These are phyloP conservation scores for Empidonax alnorum DNA, from an alignment of 2,113 vertebrate genomes.

Conservation along the genomic window DNA sequence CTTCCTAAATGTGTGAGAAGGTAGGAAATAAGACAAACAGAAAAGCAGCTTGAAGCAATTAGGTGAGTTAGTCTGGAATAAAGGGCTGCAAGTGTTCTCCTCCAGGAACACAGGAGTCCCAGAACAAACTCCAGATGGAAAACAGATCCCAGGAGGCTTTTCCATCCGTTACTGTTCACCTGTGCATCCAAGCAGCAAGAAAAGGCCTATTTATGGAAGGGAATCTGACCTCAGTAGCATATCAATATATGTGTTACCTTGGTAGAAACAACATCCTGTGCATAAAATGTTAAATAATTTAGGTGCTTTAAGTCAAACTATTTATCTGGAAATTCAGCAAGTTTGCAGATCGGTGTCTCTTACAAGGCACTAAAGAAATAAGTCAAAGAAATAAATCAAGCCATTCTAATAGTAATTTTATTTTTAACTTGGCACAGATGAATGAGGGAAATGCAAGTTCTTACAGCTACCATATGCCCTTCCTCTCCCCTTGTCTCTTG, in stretches of 20 bases:
- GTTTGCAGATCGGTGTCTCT: background rate
- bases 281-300: background rate
- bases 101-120: background rate
- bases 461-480: background rate
- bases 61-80: background rate
- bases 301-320: background rate
- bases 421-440: background rate
- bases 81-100: background rate
- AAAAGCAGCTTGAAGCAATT: constrained; percentile 14
- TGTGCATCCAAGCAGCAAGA: background rate
- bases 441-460: background rate
- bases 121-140: background rate
- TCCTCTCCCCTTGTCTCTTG: background rate
- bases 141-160: background rate
- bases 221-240: background rate
- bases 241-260: background rate
- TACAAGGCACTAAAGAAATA: background rate
- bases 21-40: constrained; percentile 17
- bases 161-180: background rate
- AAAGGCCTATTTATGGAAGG: background rate
- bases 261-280: background rate
- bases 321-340: background rate
- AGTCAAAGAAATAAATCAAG: background rate
- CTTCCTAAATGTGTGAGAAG: background rate
- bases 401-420: background rate